Base-by-base conservation (phyloP, 2,888 invertebrate species). In the Branchellion lobata region DNA sequence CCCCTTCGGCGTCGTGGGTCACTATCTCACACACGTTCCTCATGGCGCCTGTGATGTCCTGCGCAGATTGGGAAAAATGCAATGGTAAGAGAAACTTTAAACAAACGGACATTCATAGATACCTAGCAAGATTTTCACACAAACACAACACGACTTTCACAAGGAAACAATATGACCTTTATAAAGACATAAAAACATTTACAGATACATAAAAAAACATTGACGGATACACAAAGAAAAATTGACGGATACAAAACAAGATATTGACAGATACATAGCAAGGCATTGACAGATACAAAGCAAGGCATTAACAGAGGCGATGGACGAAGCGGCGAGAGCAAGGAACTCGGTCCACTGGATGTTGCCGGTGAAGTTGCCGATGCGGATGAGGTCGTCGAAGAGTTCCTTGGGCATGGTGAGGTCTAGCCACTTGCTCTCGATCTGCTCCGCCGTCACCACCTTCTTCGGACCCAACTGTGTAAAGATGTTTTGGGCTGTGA, bases 1-100 rank as follows among this genome's bases (percentile, higher is more conserved):
- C 93, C 0, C 94, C 94, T 80, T 94, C 94, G 0, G 93, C 92
- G 85, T 94, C 94, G 82, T 92, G 91, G 0, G 93, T 93, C 77
- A 94, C 88, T 0, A 93, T 90, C 85, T 94, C 93, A 86, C 94
- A 94, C 29, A 94, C 89, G 82, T 92, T 89, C 69, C 91, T 91
- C 93, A 94, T 93, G 0, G 93, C 92, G 85, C 92, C 91, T 1
- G 92, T 91, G 24, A 93, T 88, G 84, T 90, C 91, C 91, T 92
- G 91, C 82, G 83, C 71, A 40, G 40, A 14, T 40, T 14, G 5
- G 40, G 40, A 8, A 40, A 14, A 8, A 14, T 40, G 40, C 8
- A 40, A 40, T 40, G 40, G 40, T 40, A 40, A 14, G 5, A 14
- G 40, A 40, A 40, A 8, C 14, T 40, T 40, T 40, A 14, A 40